Conservation (phyloP, 1,140 invertebrate species). For the Cotesia typhae region DNA sequence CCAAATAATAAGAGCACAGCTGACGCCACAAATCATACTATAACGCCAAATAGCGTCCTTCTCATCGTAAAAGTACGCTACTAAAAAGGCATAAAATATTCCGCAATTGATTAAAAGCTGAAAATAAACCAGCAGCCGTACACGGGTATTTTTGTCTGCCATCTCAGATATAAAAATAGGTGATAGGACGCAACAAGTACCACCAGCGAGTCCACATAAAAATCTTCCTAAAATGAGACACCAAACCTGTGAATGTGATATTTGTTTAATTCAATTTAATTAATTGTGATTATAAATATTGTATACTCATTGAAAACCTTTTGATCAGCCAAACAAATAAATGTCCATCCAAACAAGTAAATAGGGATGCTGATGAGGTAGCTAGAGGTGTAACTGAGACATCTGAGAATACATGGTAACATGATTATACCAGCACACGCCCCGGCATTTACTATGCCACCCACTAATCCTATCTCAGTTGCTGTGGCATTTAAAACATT, state of each 20-base stretch:
- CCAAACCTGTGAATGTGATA: constrained; percentile 38
- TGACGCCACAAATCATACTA: constrained; percentile 69
- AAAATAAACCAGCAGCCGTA: constrained; percentile 77
- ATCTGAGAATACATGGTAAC: constrained; percentile 36
- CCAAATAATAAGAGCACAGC: constrained; percentile 58
- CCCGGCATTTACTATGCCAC: constrained; percentile 42
- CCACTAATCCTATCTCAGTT: constrained; percentile 44
- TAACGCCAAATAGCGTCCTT: constrained; percentile 64
- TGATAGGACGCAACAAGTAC: constrained; percentile 74
- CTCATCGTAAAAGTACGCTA: constrained; percentile 70
- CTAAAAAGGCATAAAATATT: constrained; percentile 74
- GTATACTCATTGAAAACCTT: constrained; percentile 36
- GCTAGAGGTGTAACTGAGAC: constrained; percentile 22
- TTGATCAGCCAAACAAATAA: constrained; percentile 45
- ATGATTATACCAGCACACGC: constrained; percentile 43
- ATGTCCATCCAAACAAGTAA: constrained; percentile 44
- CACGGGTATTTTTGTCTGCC: constrained; percentile 77
- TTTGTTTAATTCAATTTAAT: too few species aligned
- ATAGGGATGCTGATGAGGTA: constrained; percentile 40
- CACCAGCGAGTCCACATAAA: constrained; percentile 75
- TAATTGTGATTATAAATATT: too few species aligned
- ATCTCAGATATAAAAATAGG: constrained; percentile 86
- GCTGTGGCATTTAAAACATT: constrained; percentile 41
- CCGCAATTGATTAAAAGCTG: constrained; percentile 80
- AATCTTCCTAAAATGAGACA: constrained; percentile 76